Evolutionary conservation across 92 coral and sea anemone species (phyloP).

Genomic region (Metridium senile): DNA sequence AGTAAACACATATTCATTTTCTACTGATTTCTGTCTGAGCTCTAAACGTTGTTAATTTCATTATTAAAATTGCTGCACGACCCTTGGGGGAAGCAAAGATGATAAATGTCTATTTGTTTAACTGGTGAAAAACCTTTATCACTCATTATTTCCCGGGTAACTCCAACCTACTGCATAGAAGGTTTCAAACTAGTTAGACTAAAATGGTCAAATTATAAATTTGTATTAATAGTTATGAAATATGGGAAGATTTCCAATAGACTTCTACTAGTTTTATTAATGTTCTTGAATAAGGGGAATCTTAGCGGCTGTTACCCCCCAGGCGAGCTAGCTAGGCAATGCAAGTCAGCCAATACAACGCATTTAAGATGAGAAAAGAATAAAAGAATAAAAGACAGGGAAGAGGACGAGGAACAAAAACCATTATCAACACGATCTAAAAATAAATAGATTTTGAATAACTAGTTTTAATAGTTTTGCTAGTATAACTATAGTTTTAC

Average conservation of each 20-base stretch:
- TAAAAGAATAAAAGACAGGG: background rate
- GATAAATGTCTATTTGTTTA: slow-evolving; percentile 1
- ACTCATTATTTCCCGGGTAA: background rate
- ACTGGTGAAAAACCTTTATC: background rate
- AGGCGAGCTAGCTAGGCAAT: background rate
- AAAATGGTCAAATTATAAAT: background rate
- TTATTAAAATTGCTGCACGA: too few species aligned
- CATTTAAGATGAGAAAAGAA: background rate
- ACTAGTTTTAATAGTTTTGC: too few species aligned
- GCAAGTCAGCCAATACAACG: background rate
- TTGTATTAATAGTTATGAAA: background rate
- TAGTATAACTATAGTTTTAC: too few species aligned
- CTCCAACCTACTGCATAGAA: background rate
- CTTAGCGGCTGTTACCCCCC: too few species aligned
- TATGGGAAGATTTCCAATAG: background rate
- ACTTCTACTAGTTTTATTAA: background rate
- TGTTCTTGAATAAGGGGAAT: background rate
- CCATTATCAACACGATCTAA: background rate
- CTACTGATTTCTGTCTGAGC: too few species aligned
- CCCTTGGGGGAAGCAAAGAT: background rate
- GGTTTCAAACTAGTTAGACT: background rate
- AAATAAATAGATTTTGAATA: too few species aligned
- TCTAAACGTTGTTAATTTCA: too few species aligned
- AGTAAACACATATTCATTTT: too few species aligned
- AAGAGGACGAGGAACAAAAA: background rate